Percentiles rank a stretch among this genome's conserved stretches.
phyloP scores from a whole-genome alignment of 2,113 vertebrate genomes.

The Coregonus clupeaformis region DNA sequence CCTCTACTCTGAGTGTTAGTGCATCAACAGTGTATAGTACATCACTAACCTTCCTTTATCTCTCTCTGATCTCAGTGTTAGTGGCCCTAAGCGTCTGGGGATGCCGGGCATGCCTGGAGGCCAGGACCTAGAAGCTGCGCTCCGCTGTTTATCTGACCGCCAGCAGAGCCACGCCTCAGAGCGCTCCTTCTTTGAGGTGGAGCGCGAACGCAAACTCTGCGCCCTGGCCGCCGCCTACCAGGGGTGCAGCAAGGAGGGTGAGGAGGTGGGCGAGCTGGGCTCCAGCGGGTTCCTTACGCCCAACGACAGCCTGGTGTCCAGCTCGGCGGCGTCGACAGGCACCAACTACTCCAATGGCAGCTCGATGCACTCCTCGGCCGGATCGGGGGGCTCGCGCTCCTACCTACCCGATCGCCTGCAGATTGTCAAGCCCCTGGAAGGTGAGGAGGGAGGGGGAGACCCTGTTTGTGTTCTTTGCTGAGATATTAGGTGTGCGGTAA shows the following conservation, averaged over 20 bases:
- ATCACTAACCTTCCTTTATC: too few relatives aligned
- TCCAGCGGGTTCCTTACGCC: constrained; percentile 83
- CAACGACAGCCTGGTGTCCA: constrained; percentile 75
- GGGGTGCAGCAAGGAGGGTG: neutral
- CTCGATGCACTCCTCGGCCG: constrained; percentile 67
- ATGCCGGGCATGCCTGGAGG: constrained; percentile 75
- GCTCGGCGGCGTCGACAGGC: constrained; percentile 72
- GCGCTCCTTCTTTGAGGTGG: constrained; percentile 80
- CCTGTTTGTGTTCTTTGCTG: too few relatives aligned
- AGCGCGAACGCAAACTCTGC: constrained; percentile 73
- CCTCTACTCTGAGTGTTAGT: too few relatives aligned
- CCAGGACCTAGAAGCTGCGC: constrained; percentile 80
- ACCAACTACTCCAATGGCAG: constrained; percentile 77
- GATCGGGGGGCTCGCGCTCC: constrained; percentile 74
- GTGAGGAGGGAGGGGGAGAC: constrained; percentile 49
- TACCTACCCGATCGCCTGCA: constrained; percentile 84
- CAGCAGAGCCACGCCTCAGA: constrained; percentile 76
- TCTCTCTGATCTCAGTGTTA: constrained; percentile 33
- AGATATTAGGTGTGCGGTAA: too few relatives aligned
- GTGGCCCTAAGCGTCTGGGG: constrained; percentile 62
- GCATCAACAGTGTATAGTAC: neutral
- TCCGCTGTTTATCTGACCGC: constrained; percentile 76
- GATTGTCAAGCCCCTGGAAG: constrained; percentile 87
- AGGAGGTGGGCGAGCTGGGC: constrained; percentile 54
- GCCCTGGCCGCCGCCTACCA: constrained; percentile 58